A percentile compares a stretch with the other conserved stretches of the same genome.
phyloP scores from a whole-genome alignment of 2,113 vertebrate genomes.

The Ranitomeya variabilis region DNA sequence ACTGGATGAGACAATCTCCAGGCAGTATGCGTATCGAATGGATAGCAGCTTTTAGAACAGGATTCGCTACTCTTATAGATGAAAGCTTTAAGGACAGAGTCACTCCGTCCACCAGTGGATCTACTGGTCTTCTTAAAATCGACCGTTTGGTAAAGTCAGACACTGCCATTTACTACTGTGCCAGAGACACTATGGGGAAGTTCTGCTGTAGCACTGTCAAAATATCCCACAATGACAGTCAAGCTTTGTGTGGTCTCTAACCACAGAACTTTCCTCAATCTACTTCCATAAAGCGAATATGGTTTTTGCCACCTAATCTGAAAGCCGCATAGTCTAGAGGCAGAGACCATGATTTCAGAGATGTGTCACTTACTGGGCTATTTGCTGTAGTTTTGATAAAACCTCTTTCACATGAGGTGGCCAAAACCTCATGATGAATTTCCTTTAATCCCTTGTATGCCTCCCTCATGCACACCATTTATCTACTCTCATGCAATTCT shows the following conservation, averaged over 20 bases:
- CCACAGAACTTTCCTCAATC: not conserved
- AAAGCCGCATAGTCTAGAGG: too few species aligned
- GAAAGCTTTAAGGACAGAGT: slow-evolving; percentile 42
- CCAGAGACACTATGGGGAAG: slow-evolving; percentile 33
- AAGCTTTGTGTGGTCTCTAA: not conserved
- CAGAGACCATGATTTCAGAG: too few species aligned
- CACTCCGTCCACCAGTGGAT: slow-evolving; percentile 55
- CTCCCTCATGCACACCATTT: too few species aligned
- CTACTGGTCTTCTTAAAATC: slow-evolving; percentile 43
- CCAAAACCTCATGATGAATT: too few species aligned
- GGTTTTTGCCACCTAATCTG: too few species aligned
- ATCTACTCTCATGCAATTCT: too few species aligned
- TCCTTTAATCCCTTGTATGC: too few species aligned
- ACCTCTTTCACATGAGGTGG: too few species aligned
- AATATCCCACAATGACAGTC: not conserved
- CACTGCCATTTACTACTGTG: slow-evolving; percentile 44
- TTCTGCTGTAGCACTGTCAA: not conserved
- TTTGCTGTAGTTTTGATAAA: too few species aligned
- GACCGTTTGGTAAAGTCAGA: slow-evolving; percentile 25
- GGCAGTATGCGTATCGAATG: not conserved
- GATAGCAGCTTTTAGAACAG: slow-evolving; percentile 52
- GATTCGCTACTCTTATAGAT: not conserved
- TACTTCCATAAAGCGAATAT: too few species aligned
- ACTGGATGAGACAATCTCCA: slow-evolving; percentile 17
- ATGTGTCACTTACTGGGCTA: too few species aligned